phyloP scores from a whole-genome alignment of 1,140 invertebrate genomes.

The Brachionus rubens region DNA sequence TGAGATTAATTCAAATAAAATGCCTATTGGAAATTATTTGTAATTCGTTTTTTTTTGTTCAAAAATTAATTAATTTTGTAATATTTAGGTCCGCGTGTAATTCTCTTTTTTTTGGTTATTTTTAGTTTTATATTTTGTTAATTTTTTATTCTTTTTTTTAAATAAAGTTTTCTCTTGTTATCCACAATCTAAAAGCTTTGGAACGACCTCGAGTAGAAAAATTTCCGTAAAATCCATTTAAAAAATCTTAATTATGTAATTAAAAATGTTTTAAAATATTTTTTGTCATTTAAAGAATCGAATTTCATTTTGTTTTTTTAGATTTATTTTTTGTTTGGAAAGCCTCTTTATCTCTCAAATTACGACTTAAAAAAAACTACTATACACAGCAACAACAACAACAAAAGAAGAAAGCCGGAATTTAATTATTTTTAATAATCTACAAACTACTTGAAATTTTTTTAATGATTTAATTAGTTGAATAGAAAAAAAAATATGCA shows the following conservation, averaged over 20 bases:
- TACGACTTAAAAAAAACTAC: background rate
- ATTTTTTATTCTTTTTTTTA: too few relatives aligned
- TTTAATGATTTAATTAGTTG: background rate
- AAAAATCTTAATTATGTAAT: slow-evolving; percentile 2
- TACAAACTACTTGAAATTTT: background rate
- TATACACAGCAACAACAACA: too few relatives aligned
- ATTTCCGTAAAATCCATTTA: too few relatives aligned
- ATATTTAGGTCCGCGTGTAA: too few relatives aligned
- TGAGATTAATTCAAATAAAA: slow-evolving; percentile 1
- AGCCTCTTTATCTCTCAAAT: slow-evolving; percentile 37
- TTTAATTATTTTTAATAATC: slow-evolving; percentile 34
- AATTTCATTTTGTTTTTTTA: background rate
- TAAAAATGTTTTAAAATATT: slow-evolving; percentile 2
- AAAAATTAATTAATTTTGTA: too few relatives aligned
- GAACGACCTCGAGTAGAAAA: too few relatives aligned
- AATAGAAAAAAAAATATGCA: background rate
- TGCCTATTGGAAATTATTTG: slow-evolving; percentile 7
- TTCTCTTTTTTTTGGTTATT: background rate
- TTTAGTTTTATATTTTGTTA: too few relatives aligned
- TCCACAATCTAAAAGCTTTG: too few relatives aligned
- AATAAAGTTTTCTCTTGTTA: too few relatives aligned
- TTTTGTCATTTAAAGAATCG: slow-evolving; percentile 1
- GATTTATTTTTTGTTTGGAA: too few relatives aligned
- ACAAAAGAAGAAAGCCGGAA: background rate
- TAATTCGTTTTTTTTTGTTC: background rate